Base-by-base conservation (phyloP, 2,113 vertebrate species). In the Rhinogobius similis region DNA sequence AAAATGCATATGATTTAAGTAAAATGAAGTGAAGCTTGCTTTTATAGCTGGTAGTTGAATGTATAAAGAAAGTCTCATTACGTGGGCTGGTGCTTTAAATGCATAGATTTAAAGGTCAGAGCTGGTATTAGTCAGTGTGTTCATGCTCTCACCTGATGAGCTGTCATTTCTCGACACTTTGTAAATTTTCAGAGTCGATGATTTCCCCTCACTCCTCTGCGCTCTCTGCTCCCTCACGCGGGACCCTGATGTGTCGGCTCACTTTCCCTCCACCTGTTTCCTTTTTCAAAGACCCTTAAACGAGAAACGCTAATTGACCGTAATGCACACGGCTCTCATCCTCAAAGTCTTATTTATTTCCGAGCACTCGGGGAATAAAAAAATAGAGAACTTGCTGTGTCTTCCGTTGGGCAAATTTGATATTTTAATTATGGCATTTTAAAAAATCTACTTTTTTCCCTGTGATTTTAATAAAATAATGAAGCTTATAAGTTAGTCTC, bases 131-230 rank as follows among this genome's bases (percentile, higher is more conserved):
- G 58, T 61, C 58, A 61, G 18, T 36, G 27, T n/a, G 29, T n/a
- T 11, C 9, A 18, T 29, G 5, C 29, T 61, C 10, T 36, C 58
- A 38, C 58, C 29, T 61, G 27, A 21, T 61, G 58, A 61, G 27
- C 27, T 61, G 58, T 61, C 29, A 61, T 61, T 61, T 61, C 58
- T 61, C 58, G 58, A 58, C 55, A 58, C 55, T 27, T 29, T 20
- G 29, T 61, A 20, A 36, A 61, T 38, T 36, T 27, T 36, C 58
- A 36, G 58, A 36, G 58, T 18, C 38, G 58, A 61, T 61, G 29
- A 61, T 36, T 61, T 61, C 58, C 58, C 58, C 58, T 61, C 58
- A 36, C 58, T 61, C 58, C 58, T n/a, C 58, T 32, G 58, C 58
- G 58, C 29, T 11, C 11, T 61, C 29, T 61, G 18, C 58, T 61